These are phyloP conservation scores for Conus betulinus DNA, from an alignment of 1,140 invertebrate genomes.

Conservation along the genomic window DNA sequence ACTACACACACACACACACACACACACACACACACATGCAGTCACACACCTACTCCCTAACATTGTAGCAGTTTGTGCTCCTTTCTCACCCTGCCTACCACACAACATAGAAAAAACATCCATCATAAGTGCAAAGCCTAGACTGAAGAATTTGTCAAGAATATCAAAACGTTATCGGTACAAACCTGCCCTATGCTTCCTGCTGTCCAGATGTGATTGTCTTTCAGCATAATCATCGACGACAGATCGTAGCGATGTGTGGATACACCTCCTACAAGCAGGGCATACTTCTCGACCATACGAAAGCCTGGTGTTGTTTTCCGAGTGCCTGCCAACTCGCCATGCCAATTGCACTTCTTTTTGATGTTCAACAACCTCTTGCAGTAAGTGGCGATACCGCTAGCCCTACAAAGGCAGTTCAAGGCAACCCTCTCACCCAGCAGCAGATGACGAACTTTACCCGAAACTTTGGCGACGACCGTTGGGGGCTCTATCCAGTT, in stretches of 20 bases:
- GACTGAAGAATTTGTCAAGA: too few relatives aligned
- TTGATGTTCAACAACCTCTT: constrained; percentile 56
- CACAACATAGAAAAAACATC: too few relatives aligned
- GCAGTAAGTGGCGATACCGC: constrained; percentile 76
- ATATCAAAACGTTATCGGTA: neutral
- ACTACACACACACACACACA: too few relatives aligned
- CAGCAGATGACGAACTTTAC: constrained; percentile 74
- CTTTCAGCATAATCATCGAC: constrained; percentile 78
- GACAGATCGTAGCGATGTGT: constrained; percentile 77
- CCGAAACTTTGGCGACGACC: constrained; percentile 70
- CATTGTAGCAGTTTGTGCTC: too few relatives aligned
- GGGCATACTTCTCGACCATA: constrained; percentile 77
- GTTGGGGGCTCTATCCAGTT: constrained; percentile 58
- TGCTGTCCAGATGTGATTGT: constrained; percentile 77
- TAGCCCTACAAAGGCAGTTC: constrained; percentile 74
- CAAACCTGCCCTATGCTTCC: constrained; percentile 74
- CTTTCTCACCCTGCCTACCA: too few relatives aligned
- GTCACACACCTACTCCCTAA: too few relatives aligned
- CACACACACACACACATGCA: too few relatives aligned
- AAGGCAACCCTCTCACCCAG: constrained; percentile 76
- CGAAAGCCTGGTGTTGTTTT: constrained; percentile 78
- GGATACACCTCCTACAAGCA: constrained; percentile 75
- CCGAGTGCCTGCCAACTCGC: constrained; percentile 75
- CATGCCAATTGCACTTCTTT: constrained; percentile 66
- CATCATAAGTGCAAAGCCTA: too few relatives aligned